These are phyloP conservation scores for Carettochelys insculpta DNA, from an alignment of 2,113 vertebrate species.

Conservation along the genomic window DNA sequence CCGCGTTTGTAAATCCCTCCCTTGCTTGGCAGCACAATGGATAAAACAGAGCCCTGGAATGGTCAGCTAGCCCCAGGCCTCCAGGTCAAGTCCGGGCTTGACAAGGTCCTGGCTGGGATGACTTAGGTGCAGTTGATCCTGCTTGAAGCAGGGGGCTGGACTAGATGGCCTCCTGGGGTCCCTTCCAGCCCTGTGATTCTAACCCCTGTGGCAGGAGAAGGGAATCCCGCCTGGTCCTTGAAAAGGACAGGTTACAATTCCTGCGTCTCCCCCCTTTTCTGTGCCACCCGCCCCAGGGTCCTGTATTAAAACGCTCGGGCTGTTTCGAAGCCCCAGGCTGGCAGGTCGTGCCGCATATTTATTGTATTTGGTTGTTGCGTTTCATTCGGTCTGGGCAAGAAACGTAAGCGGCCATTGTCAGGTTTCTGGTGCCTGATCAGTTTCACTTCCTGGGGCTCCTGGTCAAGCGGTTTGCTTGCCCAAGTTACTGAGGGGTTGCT, in stretches of 20 bases:
- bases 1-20: neutral
- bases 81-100: no score
- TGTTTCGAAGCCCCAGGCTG: neutral
- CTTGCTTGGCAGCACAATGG: neutral
- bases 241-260: neutral
- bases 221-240: neutral
- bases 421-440: neutral
- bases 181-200: no score
- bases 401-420: neutral
- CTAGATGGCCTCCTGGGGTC: no score
- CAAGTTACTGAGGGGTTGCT: neutral
- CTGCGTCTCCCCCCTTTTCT: fast-evolving
- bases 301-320: neutral
- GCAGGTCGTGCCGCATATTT: neutral
- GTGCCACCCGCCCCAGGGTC: neutral
- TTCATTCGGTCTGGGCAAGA: neutral
- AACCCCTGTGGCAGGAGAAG: neutral
- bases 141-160: no score
- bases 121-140: no score
- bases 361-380: neutral
- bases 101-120: no score
- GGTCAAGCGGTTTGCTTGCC: neutral
- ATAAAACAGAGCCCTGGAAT: no score
- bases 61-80: no score
- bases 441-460: neutral